These are phyloP conservation scores for Galaxias olidus DNA, from an alignment of 2,797 vertebrate genomes.

Conservation along the genomic window DNA sequence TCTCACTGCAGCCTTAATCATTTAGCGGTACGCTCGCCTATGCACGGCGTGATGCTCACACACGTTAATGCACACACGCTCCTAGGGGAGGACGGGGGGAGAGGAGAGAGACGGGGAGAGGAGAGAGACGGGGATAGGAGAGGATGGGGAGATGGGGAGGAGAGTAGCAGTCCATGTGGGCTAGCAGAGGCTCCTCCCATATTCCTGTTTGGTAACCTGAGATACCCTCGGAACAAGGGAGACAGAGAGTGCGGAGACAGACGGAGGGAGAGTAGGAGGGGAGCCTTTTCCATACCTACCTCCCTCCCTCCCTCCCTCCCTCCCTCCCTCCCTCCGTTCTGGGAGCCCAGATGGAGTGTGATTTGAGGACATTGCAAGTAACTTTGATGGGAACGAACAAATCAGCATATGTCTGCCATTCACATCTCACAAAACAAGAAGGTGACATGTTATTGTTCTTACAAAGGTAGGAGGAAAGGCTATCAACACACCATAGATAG, in stretches of 20 bases:
- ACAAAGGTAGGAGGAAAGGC: conserved; percentile 23
- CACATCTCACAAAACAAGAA: not conserved
- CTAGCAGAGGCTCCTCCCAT: conserved; percentile 53
- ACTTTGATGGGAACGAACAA: conserved; percentile 51
- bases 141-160: conserved; percentile 18
- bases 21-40: conserved; percentile 62
- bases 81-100: conserved; percentile 16
- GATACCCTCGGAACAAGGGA: conserved; percentile 41
- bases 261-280: not conserved
- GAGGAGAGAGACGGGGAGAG: conserved; percentile 17
- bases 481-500: conserved; percentile 12
- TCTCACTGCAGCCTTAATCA: conserved; percentile 67
- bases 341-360: conserved; percentile 33
- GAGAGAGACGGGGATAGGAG: conserved; percentile 18
- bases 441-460: not conserved
- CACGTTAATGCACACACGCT: conserved; percentile 7
- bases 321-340: conserved; percentile 13
- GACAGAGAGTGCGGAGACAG: conserved; percentile 1
- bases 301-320: not conserved
- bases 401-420: conserved; percentile 19
- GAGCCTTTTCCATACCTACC: conserved; percentile 8
- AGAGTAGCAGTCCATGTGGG: conserved; percentile 45
- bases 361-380: conserved; percentile 52
- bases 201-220: conserved; percentile 68
- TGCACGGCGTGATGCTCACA: conserved; percentile 55